Conservation (phyloP, 2,888 invertebrate genomes). For the Agrotis clavis region DNA sequence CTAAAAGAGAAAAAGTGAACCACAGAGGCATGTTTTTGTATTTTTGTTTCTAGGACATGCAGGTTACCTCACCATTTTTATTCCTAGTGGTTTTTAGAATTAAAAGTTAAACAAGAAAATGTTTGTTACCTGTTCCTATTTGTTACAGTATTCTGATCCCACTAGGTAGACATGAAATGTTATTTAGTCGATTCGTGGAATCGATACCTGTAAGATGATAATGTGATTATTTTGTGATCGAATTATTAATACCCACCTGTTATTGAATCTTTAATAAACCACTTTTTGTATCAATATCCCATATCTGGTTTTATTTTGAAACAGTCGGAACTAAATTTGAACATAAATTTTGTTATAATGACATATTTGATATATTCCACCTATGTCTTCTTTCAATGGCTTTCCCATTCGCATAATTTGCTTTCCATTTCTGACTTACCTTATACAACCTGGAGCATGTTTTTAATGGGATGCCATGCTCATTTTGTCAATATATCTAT, state of each 20-base stretch:
- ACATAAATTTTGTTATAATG: too few relatives aligned
- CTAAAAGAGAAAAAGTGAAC: too few relatives aligned
- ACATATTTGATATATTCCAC: too few relatives aligned
- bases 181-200: slow-evolving; percentile 29
- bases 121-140: slow-evolving; percentile 2
- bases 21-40: neutral
- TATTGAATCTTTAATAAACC: slow-evolving; percentile 59
- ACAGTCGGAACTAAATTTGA: too few relatives aligned
- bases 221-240: slow-evolving; percentile 67
- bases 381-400: too few relatives aligned
- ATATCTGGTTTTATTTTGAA: slow-evolving; percentile 32
- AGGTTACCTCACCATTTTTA: neutral
- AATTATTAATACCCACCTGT: slow-evolving; percentile 62
- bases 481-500: neutral
- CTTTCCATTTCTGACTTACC: slow-evolving; percentile 1
- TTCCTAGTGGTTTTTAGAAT: too few relatives aligned
- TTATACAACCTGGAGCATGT: neutral
- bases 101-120: too few relatives aligned
- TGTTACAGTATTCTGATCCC: slow-evolving; percentile 7
- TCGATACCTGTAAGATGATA: slow-evolving; percentile 26
- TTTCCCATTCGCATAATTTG: too few relatives aligned
- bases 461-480: neutral
- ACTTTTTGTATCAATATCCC: slow-evolving; percentile 29
- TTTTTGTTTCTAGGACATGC: neutral
- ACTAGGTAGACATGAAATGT: slow-evolving; percentile 10